Evolutionary conservation across 2,888 invertebrate species (phyloP), one percentile per base, ranked within the genome.

Genomic region (Caenorhabditis sp.): DNA sequence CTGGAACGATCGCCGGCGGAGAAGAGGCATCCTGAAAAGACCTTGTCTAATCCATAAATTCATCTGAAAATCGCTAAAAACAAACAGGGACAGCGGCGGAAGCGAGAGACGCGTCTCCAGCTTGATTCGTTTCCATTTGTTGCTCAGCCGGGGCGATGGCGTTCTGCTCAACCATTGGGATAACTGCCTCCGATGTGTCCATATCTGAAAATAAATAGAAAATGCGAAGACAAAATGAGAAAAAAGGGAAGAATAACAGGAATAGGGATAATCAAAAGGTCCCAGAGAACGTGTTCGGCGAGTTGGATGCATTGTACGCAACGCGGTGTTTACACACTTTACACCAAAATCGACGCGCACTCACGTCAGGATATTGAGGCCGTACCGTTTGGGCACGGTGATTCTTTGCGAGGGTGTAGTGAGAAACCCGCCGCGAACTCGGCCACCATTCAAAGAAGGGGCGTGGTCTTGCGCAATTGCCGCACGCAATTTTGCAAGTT

Each of bases 171-270:
- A 30, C 30, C 6, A 9, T 7, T 32, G 20, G 8, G 26, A 9
- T 9, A 35, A 39, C 15, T 30, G 13, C 46, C 4, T 45, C 26
- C 15, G 55, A 13, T 15, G 45, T 15, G 11, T 55, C 55, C 56
- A 66, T 56, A 11, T 53, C 30, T 24, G n/a, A 53, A 63, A 45
- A 26, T 13, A 37, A 17, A 2, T 5, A 8, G 9, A 43, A 46
- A 59, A 45, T 26, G 32, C 0, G 1, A 46, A 59, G 22, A 9
- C 1, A n/a, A 22, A 15, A 5, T 5, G 2, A n/a, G 6, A 45
- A 27, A 50, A 27, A 37, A 2, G 7, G 2, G n/a, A 41, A 35
- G 9, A 41, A 30, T 5, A 39, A 52, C 7, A 20, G 15, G 35
- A 6, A 30, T 9, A 20, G 1, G 5, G 2, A 22, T 11, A 32